phyloP scores from a whole-genome alignment of 2,888 invertebrate genomes.

The Tachina fera region DNA sequence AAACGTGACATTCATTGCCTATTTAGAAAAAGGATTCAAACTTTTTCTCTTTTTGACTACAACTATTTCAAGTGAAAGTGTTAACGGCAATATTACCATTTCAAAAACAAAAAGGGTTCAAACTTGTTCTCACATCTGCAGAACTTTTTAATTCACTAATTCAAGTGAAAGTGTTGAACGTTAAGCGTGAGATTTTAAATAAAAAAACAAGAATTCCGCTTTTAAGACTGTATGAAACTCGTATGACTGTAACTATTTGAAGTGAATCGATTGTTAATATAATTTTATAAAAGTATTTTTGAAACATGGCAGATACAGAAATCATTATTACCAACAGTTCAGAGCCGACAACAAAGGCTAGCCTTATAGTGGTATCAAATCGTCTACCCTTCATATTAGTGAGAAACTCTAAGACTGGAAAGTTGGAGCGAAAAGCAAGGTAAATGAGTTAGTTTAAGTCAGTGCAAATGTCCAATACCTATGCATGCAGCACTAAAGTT shows the following conservation, averaged over 20 bases:
- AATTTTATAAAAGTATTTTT: not conserved
- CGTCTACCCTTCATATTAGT: slow-evolving; percentile 93
- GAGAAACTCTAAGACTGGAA: slow-evolving; percentile 88
- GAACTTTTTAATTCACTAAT: too few relatives aligned
- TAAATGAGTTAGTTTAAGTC: slow-evolving; percentile 80
- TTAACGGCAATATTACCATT: too few relatives aligned
- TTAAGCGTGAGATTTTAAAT: too few relatives aligned
- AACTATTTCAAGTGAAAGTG: slow-evolving; percentile 11
- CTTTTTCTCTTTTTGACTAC: not conserved
- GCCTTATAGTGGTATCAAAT: slow-evolving; percentile 96
- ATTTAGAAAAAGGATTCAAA: slow-evolving; percentile 33
- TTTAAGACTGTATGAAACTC: slow-evolving; percentile 37
- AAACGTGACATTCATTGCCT: slow-evolving; percentile 17
- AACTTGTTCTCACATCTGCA: too few relatives aligned
- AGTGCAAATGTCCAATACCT: slow-evolving; percentile 12
- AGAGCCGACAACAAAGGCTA: slow-evolving; percentile 84
- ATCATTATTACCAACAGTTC: slow-evolving; percentile 80
- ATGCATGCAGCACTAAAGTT: not conserved
- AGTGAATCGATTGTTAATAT: slow-evolving; percentile 22
- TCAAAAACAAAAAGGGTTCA: too few relatives aligned
- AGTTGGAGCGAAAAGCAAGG: slow-evolving; percentile 93
- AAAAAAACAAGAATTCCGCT: too few relatives aligned
- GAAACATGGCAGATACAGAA: slow-evolving; percentile 81
- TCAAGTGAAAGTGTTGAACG: too few relatives aligned
- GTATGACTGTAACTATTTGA: slow-evolving; percentile 1